These are phyloP conservation scores for Anthophora plumipes DNA, from an alignment of 2,888 invertebrate genomes.

Conservation along the genomic window DNA sequence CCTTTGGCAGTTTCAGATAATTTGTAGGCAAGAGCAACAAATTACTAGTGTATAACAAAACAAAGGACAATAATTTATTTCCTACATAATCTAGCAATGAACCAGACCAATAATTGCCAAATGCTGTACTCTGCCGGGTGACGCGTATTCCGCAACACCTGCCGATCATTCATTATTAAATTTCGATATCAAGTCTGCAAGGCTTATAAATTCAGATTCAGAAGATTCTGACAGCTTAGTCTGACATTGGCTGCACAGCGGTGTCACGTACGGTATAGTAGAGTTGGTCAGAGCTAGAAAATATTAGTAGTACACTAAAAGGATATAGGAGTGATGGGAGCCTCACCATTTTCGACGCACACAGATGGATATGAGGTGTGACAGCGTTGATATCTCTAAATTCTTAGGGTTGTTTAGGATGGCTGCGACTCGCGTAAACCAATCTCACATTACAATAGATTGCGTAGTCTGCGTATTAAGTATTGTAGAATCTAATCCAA, in stretches of 20 bases:
- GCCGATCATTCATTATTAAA: conserved; percentile 80
- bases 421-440: conserved; percentile 76
- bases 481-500: not conserved
- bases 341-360: conserved; percentile 84
- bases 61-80: conserved; percentile 67
- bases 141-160: conserved; percentile 82
- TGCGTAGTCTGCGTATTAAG: conserved; percentile 3
- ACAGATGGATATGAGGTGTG: conserved; percentile 84
- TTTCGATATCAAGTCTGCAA: conserved; percentile 74
- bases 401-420: conserved; percentile 68
- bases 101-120: conserved; percentile 80
- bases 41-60: conserved; percentile 50
- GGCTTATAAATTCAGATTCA: conserved; percentile 75
- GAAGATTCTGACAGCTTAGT: conserved; percentile 79
- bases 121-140: conserved; percentile 80
- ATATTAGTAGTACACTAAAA: conserved; percentile 81
- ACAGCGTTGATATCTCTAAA: conserved; percentile 83
- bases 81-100: conserved; percentile 76
- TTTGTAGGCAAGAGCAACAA: conserved; percentile 70
- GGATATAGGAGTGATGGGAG: conserved; percentile 82
- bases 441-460: conserved; percentile 9
- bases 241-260: conserved; percentile 79
- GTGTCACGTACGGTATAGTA: conserved; percentile 81
- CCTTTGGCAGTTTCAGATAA: conserved; percentile 35
- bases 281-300: conserved; percentile 83